Evolutionary conservation across 2,797 vertebrate genomes (phyloP), one percentile per base, ranked within the genome.

Genomic region (Rhinella marina): DNA sequence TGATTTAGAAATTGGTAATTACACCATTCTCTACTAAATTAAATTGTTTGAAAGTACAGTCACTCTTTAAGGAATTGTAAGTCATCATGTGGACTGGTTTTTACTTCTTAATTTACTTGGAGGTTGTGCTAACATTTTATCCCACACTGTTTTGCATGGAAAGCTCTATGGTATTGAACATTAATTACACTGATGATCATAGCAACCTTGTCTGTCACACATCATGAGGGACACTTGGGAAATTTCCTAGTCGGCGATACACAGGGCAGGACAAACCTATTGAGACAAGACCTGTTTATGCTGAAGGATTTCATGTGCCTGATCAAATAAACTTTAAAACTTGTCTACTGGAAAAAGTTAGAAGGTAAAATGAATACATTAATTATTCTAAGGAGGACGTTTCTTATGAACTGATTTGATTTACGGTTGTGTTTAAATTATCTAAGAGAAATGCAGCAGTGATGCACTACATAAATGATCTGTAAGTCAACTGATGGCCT

Each of bases 161-260:
- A 76, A 50, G 23, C 66, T 61, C 54, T 62, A 6, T 75, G 68
- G 57, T 61, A 72, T 56, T 25, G 56, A 75, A 84, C 21, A 54
- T 48, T 85, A 76, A 85, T 85, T 76, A 85, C 72, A 76, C 29
- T 76, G 72, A 25, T 85, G 70, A 59, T 61, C 23, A 76, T 85
- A 62, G 83, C 56, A 85, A 85, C 83, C 83, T 76, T 85, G 83
- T 73, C 50, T 85, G 83, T 76, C 83, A 85, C 70, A 76, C 83
- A 62, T 85, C 29, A 75, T 16, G 19, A n/a, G 70, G 72, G 73
- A 72, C 83, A 85, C 70, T 48, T 85, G 82, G 82, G 82, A 84
- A 84, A 84, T 84, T 73, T 84, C 19, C 54, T 32, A 48, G 17
- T 75, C 68, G 13, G 19, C 59, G 41, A 50, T 84, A 84, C 13